These are phyloP conservation scores for Anguilla pacifica DNA, from an alignment of 2,797 vertebrate species.

Conservation along the genomic window DNA sequence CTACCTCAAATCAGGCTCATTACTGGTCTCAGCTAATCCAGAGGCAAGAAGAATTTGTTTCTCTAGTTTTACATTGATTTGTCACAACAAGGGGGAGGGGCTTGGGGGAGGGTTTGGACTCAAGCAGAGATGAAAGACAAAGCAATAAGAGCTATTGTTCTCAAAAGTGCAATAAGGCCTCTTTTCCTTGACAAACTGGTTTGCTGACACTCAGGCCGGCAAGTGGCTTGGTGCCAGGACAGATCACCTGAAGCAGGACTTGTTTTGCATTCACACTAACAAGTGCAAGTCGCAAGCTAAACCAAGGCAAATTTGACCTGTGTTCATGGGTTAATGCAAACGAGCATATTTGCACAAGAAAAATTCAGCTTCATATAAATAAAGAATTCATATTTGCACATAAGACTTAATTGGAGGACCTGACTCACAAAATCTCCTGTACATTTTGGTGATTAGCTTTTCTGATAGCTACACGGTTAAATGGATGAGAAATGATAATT, in stretches of 20 bases:
- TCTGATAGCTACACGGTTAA: slow-evolving; percentile 14
- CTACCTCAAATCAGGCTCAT: background rate
- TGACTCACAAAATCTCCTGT: slow-evolving; percentile 26
- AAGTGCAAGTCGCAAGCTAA: background rate
- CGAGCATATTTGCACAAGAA: background rate
- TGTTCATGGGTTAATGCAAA: background rate
- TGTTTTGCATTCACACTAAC: background rate
- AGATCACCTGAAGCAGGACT: background rate
- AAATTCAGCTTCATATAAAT: background rate
- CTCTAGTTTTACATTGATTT: background rate
- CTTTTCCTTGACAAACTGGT: background rate
- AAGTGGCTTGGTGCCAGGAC: background rate
- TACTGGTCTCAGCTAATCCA: background rate
- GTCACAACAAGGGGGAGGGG: background rate
- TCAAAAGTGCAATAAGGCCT: background rate
- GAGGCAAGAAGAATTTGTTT: background rate
- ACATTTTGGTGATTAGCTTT: background rate
- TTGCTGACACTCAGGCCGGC: background rate
- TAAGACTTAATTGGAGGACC: background rate
- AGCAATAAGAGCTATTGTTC: background rate
- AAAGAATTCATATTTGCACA: background rate
- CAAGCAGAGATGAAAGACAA: background rate
- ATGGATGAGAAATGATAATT: slow-evolving; percentile 17
- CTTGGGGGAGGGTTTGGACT: background rate
- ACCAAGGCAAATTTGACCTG: background rate